Conservation (phyloP, 2,888 invertebrate genomes). For the Gnatocerus cornutus region DNA sequence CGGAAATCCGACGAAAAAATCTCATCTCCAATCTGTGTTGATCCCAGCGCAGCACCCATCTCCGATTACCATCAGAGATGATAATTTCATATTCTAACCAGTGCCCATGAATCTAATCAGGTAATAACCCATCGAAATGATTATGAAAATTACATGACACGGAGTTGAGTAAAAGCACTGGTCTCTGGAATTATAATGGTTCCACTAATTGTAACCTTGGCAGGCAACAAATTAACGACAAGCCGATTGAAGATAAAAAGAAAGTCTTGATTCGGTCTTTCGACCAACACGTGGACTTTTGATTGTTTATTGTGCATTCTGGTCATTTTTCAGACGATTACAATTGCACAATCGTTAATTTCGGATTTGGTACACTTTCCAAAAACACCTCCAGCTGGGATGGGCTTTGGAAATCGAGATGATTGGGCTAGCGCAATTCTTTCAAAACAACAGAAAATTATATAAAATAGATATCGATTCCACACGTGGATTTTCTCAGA, state of each 20-base stretch:
- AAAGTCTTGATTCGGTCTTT: constrained; percentile 19
- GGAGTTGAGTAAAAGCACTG: constrained; percentile 38
- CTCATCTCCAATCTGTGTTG: constrained; percentile 6
- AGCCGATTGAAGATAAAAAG: constrained; percentile 25
- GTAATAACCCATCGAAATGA: constrained; percentile 35
- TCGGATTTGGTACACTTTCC: constrained; percentile 9
- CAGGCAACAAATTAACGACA: constrained; percentile 36
- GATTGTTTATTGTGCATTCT: constrained; percentile 12
- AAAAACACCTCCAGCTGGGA: constrained; percentile 10
- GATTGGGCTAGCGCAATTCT: background rate
- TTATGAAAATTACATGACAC: constrained; percentile 45
- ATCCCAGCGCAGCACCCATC: constrained; percentile 5
- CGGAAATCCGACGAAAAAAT: constrained; percentile 17
- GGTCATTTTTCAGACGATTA: background rate
- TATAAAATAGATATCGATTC: too few species aligned
- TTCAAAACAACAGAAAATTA: too few species aligned
- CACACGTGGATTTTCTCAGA: too few species aligned
- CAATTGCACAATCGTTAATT: constrained; percentile 18
- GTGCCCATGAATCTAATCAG: constrained; percentile 32
- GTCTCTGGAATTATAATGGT: constrained; percentile 39
- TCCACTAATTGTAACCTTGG: constrained; percentile 41
- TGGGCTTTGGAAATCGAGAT: constrained; percentile 11
- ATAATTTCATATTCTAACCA: constrained; percentile 33
- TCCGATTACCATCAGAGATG: constrained; percentile 18
- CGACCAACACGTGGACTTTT: constrained; percentile 27